Conservation (phyloP, 2,113 vertebrate genomes). For the Pluvialis apricaria region DNA sequence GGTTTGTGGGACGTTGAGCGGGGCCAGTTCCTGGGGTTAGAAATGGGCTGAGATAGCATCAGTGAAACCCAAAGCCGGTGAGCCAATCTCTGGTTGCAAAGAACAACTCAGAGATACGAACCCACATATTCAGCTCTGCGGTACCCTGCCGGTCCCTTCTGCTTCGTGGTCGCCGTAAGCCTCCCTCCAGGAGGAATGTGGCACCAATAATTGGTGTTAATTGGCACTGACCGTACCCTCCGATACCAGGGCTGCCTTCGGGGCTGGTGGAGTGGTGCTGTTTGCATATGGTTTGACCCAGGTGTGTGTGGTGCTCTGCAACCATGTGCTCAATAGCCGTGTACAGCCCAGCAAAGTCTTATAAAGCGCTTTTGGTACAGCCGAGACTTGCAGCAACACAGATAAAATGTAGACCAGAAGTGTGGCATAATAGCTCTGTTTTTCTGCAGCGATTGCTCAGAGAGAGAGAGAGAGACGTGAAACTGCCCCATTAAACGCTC, state of each 20-base stretch:
- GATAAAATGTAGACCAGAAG: fast-evolving
- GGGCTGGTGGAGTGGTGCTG: background rate
- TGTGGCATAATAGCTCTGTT: background rate
- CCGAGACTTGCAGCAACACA: fast-evolving
- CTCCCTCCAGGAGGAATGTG: background rate
- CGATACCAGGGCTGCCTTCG: background rate
- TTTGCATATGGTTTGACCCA: background rate
- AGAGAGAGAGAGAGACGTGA: background rate
- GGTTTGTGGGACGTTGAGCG: background rate
- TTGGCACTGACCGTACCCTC: background rate
- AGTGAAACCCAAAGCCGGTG: background rate
- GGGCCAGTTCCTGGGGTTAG: background rate
- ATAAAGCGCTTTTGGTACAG: background rate
- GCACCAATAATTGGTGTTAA: background rate
- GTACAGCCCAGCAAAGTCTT: fast-evolving
- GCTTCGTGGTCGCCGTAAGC: fast-evolving
- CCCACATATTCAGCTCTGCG: fast-evolving
- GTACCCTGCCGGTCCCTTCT: background rate
- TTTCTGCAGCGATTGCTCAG: background rate
- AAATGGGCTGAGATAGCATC: background rate
- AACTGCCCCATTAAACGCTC: background rate
- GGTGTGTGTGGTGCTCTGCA: background rate
- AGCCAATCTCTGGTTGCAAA: background rate
- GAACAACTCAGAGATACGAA: background rate
- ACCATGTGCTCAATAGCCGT: fast-evolving